These are phyloP conservation scores for Cyanoliseus patagonus DNA, from an alignment of 2,113 vertebrate genomes.

Conservation along the genomic window DNA sequence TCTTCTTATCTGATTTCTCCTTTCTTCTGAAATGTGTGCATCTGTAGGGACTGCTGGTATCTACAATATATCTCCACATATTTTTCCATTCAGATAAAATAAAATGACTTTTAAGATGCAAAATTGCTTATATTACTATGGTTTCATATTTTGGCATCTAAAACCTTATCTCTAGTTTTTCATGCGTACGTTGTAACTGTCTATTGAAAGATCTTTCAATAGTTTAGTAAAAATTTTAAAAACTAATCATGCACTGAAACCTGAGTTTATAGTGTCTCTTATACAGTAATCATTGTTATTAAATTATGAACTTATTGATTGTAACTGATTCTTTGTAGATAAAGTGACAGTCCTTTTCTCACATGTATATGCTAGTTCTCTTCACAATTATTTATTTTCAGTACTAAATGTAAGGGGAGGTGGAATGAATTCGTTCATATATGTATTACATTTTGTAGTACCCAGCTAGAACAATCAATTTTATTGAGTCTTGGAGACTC, in stretches of 20 bases:
- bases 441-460: neutral
- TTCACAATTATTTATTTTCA: neutral
- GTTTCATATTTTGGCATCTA: neutral
- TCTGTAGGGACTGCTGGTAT: neutral
- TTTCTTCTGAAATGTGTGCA: neutral
- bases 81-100: neutral
- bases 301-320: neutral
- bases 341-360: neutral
- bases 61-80: rapidly evolving
- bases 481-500: neutral
- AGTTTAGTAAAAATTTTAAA: neutral
- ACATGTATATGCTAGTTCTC: neutral
- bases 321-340: neutral
- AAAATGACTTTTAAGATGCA: neutral
- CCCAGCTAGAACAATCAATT: neutral
- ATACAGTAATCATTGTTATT: neutral
- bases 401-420: neutral
- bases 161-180: neutral
- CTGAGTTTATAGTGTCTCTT: neutral
- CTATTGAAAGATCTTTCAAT: neutral
- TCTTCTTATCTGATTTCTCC: neutral
- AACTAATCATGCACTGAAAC: neutral
- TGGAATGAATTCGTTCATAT: neutral
- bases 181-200: neutral
- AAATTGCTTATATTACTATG: neutral